A percentile compares a stretch with the other conserved stretches of the same genome.
Evolutionary conservation across 2,113 vertebrate genomes (phyloP).

Genomic region (Zapornia atra): DNA sequence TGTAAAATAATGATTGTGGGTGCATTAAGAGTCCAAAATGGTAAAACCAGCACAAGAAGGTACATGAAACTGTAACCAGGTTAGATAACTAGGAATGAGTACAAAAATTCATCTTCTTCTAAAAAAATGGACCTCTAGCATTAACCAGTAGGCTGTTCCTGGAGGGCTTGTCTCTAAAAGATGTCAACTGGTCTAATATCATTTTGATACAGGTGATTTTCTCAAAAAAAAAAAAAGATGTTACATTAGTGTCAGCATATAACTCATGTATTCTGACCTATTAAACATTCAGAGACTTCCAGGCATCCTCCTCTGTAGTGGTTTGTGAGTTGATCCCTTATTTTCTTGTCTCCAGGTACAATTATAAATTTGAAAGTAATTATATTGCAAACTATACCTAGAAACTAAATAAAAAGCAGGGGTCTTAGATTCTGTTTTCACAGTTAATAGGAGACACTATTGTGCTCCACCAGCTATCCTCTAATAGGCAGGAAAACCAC

Average conservation of each 20-base stretch:
- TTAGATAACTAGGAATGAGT: not conserved
- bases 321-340: not conserved
- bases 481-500: not conserved
- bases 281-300: not conserved
- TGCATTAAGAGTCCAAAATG: not conserved
- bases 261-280: not conserved
- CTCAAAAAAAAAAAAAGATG: accelerated
- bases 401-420: not conserved
- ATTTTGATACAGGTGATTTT: not conserved
- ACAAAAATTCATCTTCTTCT: not conserved
- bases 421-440: not conserved
- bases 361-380: not conserved
- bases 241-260: not conserved
- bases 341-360: not conserved
- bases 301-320: not conserved
- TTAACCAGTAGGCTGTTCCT: not conserved
- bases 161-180: not conserved
- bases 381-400: not conserved
- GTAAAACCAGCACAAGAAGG: not conserved
- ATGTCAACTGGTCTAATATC: not conserved
- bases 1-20: not conserved
- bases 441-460: not conserved
- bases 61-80: not conserved
- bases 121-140: not conserved
- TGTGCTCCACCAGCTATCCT: not conserved